phyloP scores from a whole-genome alignment of 2,797 vertebrate genomes.

The Sciurus carolinensis region DNA sequence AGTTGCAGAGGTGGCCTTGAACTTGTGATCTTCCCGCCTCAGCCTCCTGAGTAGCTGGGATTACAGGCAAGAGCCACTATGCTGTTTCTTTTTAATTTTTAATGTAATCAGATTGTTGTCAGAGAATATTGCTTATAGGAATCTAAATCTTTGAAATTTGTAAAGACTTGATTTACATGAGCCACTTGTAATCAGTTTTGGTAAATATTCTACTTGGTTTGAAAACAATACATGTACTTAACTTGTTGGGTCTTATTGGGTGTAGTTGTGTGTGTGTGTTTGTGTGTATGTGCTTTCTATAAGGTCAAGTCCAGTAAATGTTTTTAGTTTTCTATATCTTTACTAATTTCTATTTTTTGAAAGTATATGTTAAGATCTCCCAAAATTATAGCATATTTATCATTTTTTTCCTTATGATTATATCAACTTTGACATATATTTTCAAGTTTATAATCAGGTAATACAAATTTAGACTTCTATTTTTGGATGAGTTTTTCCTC shows the following conservation, averaged over 20 bases:
- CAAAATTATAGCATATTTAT: background rate
- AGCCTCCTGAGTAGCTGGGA: no score
- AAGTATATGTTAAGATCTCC: background rate
- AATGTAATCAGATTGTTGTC: background rate
- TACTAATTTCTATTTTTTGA: background rate
- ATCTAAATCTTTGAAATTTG: background rate
- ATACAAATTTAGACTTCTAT: background rate
- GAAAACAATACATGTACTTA: background rate
- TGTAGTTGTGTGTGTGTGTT: background rate
- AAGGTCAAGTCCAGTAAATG: background rate
- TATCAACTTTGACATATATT: background rate
- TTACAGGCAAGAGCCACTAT: no score
- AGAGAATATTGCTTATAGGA: background rate
- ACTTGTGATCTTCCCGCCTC: no score
- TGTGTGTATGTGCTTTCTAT: background rate
- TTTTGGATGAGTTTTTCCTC: background rate
- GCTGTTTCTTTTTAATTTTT: background rate
- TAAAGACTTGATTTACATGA: background rate
- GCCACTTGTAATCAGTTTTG: background rate
- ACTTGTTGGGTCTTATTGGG: background rate
- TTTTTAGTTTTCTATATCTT: background rate
- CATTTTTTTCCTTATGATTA: background rate
- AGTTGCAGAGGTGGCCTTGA: no score
- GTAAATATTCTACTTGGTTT: conserved; percentile 6
- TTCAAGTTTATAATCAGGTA: background rate